A percentile compares a stretch with the other conserved stretches of the same genome.
Conservation (phyloP, 1,140 invertebrate species). For the Streblospio benedicti region DNA sequence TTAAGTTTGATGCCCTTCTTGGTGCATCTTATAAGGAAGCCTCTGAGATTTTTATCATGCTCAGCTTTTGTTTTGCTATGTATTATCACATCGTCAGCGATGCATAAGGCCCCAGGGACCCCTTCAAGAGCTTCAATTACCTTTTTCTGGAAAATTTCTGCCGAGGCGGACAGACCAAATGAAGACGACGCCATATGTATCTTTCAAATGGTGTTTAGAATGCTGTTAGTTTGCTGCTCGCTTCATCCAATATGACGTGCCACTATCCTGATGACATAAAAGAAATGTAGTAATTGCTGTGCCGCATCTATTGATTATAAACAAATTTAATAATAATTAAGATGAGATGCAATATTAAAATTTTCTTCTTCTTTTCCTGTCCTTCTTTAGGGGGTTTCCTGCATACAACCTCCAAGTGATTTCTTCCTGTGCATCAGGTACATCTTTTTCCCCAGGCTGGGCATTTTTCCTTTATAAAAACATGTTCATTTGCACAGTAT, state of each 20-base stretch:
- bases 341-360: too few relatives aligned
- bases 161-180: not conserved
- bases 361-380: too few relatives aligned
- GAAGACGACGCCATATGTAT: slow-evolving; percentile 2
- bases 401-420: too few relatives aligned
- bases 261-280: slow-evolving; percentile 23
- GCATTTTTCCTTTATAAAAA: too few relatives aligned
- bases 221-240: too few relatives aligned
- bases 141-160: not conserved
- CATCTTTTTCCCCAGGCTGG: too few relatives aligned
- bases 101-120: slow-evolving; percentile 1
- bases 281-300: too few relatives aligned
- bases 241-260: slow-evolving; percentile 20
- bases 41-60: not conserved
- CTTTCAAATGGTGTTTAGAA: not conserved
- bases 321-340: too few relatives aligned
- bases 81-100: not conserved
- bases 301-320: too few relatives aligned
- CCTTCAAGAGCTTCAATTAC: not conserved
- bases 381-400: too few relatives aligned
- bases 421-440: too few relatives aligned
- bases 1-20: not conserved
- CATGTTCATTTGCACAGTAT: too few relatives aligned
- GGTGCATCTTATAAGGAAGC: not conserved
- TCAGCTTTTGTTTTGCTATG: not conserved